Evolutionary conservation across 2,888 invertebrate species (phyloP), one percentile per base, ranked within the genome.

Genomic region (Allygus modestus): DNA sequence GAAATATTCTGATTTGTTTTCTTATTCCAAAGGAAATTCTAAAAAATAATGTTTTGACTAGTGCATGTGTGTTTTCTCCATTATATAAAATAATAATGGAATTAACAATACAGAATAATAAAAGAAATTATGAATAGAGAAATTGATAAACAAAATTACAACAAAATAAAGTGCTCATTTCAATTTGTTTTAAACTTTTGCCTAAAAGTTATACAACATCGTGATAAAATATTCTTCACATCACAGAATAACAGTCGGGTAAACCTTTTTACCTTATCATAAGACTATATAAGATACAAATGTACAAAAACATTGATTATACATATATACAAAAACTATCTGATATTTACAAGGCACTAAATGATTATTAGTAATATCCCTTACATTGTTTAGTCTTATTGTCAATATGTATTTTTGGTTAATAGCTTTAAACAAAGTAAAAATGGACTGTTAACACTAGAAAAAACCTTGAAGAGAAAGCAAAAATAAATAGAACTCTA

Each of bases 381-480:
- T 54, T 73, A 73, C 37, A 51, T 15, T 51, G 28, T 28, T 77
- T 11, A 77, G 77, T 77, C 77, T 77, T 77, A 77, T 77, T 17
- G 41, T 46, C 77, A 77, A 82, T 17, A 12, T 82, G 46, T 69
- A 43, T 82, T 82, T 82, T 82, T 82, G 82, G 82, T 82, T 82
- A 82, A 82, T 82, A 82, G 82, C 82, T 71, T 73, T 82, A 51
- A 43, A 28, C 31, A 37, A 82, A 41, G 20, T 69, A 43, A 73
- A 69, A n/a, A 31, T n/a, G 2, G n/a, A 33, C 69, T 69, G 31
- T 54, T 54, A 54, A n/a, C 20, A 54, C 54, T 23, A 54, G 2
- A 12, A 54, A 20, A 23, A 23, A 54, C n/a, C 23, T 54, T 54
- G 5, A 20, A 7, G 23, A 54, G 0, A 23, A 54, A 23, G 1